Conservation (phyloP, 2,113 vertebrate genomes). For the Panthera uncia region DNA sequence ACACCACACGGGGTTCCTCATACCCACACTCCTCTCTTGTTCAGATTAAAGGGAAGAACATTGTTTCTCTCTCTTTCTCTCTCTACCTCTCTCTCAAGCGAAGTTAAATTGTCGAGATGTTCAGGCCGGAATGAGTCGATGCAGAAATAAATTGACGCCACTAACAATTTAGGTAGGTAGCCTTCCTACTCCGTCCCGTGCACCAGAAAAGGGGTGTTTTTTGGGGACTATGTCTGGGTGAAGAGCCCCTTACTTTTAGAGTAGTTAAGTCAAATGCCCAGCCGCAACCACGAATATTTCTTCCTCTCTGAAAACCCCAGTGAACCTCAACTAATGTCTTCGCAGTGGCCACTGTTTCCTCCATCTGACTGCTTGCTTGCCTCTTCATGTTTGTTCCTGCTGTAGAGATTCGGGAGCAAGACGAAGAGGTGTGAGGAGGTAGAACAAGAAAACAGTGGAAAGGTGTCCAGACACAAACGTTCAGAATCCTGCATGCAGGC, state of each 20-base stretch:
- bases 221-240: neutral
- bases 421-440: neutral
- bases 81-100: neutral
- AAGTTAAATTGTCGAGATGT: neutral
- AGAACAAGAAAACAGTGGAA: neutral
- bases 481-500: neutral
- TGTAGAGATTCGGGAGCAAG: neutral
- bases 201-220: neutral
- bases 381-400: neutral
- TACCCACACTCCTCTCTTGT: too few species aligned
- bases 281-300: neutral
- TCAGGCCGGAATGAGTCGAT: neutral
- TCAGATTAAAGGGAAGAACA: neutral
- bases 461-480: neutral
- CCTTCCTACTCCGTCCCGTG: fast-evolving
- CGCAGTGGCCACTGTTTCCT: neutral
- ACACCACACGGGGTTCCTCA: fast-evolving
- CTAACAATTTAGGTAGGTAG: neutral
- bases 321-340: neutral
- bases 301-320: neutral
- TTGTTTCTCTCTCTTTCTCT: neutral
- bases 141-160: neutral
- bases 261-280: neutral
- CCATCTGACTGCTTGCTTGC: fast-evolving
- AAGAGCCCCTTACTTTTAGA: neutral